These are phyloP conservation scores for Daktulosphaira vitifoliae DNA, from an alignment of 1,140 invertebrate genomes.

Conservation along the genomic window DNA sequence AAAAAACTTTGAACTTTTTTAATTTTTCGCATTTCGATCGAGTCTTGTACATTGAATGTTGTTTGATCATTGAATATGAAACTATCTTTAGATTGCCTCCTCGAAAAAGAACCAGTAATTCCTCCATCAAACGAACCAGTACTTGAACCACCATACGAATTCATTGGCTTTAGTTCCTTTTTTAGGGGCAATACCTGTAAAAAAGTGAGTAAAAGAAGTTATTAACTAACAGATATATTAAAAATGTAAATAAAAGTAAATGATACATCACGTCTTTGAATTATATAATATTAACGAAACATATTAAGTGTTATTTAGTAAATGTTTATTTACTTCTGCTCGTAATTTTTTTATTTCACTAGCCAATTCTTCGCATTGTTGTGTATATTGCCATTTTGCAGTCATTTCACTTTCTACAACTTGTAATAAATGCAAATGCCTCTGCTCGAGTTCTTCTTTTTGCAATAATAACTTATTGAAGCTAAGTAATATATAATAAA, in stretches of 20 bases:
- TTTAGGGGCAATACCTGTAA: constrained; percentile 70
- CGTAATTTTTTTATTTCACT: constrained; percentile 83
- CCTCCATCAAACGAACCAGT: constrained; percentile 30
- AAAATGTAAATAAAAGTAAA: too few species aligned
- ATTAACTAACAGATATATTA: too few species aligned
- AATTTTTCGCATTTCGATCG: constrained; percentile 73
- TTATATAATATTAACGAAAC: too few species aligned
- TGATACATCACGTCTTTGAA: too few species aligned
- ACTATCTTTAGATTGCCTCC: constrained; percentile 26
- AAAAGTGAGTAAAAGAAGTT: constrained; percentile 21
- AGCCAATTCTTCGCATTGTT: constrained; percentile 82
- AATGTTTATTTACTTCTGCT: constrained; percentile 64
- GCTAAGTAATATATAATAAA: constrained; percentile 47
- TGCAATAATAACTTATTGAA: constrained; percentile 86
- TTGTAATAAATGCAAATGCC: constrained; percentile 83
- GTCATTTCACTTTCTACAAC: constrained; percentile 89
- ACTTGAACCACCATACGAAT: constrained; percentile 39
- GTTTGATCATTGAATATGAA: constrained; percentile 18
- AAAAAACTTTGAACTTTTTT: constrained; percentile 95
- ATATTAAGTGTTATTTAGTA: too few species aligned
- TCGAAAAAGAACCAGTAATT: constrained; percentile 36
- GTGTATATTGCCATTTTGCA: constrained; percentile 86
- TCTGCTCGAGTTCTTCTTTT: constrained; percentile 88
- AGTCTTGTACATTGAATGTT: constrained; percentile 46
- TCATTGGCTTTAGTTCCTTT: constrained; percentile 58